Base-by-base conservation (phyloP, 2,888 invertebrate genomes). In the Torymus tubicola region DNA sequence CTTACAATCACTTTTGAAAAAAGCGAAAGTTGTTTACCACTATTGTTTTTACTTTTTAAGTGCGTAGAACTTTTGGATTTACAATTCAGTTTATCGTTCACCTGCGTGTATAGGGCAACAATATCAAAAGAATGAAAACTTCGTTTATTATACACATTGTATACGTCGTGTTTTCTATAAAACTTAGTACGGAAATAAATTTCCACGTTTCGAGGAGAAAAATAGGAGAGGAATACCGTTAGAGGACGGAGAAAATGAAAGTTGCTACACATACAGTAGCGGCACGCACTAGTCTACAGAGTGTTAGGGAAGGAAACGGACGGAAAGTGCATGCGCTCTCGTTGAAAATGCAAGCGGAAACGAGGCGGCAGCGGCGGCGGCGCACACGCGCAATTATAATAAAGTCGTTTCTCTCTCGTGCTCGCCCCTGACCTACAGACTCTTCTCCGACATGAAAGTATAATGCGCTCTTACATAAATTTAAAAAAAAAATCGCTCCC, bases 271-370 rank as follows among this genome's bases (percentile, higher is more conserved):
- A 8, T 13, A 24, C 24, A 21, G 5, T 10, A n/a, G 13, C 42
- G 31, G 24, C 31, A 10, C 10, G 14, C 8, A 57, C 1, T 1
- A 53, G 24, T 21, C 52, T 21, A 53, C 52, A 16, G 52, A 21
- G 61, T 18, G 21, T 60, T 65, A 12, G 67, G 53, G 53, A 16
- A 64, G 64, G 42, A 18, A 12, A 52, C 60, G 18, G 42, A 16
- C 60, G 75, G 61, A 68, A 75, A 68, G 65, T 63, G 58, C 60
- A 60, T 65, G 57, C 55, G 57, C 55, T 14, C 31, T 61, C 50
- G 57, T 61, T 69, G 69, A 69, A 72, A 76, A 76, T 68, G 68
- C 71, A 72, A 68, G 75, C 61, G 74, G 58, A 67, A 67, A 67
- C 65, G 24, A 5, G 63, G 0, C 2, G 21, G 21, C 21, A 2